phyloP scores from a whole-genome alignment of 2,113 vertebrate genomes.

The Terrapene triunguis region DNA sequence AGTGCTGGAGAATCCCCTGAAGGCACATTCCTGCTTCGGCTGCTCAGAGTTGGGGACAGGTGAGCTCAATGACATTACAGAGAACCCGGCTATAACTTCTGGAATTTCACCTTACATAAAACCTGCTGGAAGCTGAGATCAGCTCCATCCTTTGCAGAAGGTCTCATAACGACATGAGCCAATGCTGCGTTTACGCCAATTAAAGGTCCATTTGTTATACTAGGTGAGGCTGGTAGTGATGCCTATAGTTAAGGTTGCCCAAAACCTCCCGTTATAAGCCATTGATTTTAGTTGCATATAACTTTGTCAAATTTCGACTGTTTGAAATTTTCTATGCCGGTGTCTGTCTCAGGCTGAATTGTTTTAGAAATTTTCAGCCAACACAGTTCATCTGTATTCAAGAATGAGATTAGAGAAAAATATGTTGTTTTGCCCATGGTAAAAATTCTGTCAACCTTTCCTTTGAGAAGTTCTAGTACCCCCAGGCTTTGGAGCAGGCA shows the following conservation, averaged over 20 bases:
- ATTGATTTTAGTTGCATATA: conserved; percentile 18
- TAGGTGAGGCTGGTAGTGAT: not conserved
- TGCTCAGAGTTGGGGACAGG: not conserved
- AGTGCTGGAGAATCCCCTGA: not conserved
- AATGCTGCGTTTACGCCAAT: not conserved
- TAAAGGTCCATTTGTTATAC: not conserved
- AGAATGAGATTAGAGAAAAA: not conserved
- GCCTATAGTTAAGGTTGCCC: not conserved
- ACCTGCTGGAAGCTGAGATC: conserved; percentile 24
- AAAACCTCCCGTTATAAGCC: not conserved
- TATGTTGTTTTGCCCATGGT: conserved; percentile 17
- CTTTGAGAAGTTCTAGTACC: conserved; percentile 32
- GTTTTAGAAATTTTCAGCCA: not conserved
- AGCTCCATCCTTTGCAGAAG: not conserved
- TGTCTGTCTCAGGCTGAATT: not conserved
- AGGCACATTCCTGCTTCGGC: not conserved
- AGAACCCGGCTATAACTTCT: conserved; percentile 19
- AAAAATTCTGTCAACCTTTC: not conserved
- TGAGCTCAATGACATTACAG: not conserved
- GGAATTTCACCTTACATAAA: conserved; percentile 32
- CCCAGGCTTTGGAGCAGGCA: not conserved
- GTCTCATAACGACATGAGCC: conserved; percentile 24
- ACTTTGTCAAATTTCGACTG: not conserved
- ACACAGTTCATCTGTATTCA: not conserved
- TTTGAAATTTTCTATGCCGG: not conserved